These are phyloP conservation scores for Notodonta dromedarius DNA, from an alignment of 2,888 invertebrate species.

Conservation along the genomic window DNA sequence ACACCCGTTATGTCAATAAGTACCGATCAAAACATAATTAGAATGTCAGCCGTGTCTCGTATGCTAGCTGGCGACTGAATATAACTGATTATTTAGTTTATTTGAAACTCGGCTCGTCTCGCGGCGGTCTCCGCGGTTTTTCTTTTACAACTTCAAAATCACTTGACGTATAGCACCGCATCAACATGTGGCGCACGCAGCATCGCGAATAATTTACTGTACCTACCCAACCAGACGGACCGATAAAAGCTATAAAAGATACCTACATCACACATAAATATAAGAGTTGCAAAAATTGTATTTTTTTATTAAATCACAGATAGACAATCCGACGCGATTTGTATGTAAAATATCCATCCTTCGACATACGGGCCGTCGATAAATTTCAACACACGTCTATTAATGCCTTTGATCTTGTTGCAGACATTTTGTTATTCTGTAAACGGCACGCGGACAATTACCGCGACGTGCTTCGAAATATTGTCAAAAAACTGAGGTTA, in stretches of 20 bases:
- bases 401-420: conserved; percentile 80
- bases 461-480: conserved; percentile 73
- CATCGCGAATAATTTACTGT: conserved; percentile 38
- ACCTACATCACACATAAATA: conserved; percentile 25
- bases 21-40: conserved; percentile 52
- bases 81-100: conserved; percentile 59
- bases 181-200: conserved; percentile 39
- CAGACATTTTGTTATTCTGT: conserved; percentile 75
- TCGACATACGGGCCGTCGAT: conserved; percentile 70
- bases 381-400: conserved; percentile 80
- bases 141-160: conserved; percentile 34
- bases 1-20: conserved; percentile 54
- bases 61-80: conserved; percentile 32
- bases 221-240: conserved; percentile 24
- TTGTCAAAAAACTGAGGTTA: conserved; percentile 68
- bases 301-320: conserved; percentile 36
- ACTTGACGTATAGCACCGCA: conserved; percentile 35
- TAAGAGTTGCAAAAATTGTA: conserved; percentile 35
- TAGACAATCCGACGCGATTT: conserved; percentile 42
- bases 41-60: conserved; percentile 57
- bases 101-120: conserved; percentile 44
- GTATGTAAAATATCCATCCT: conserved; percentile 64
- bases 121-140: conserved; percentile 33
- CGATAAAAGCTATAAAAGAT: conserved; percentile 33
- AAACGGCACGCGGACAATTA: conserved; percentile 72